Evolutionary conservation across 2,888 invertebrate genomes (phyloP), one percentile per base, ranked within the genome.

Genomic region (Philopedon plagiatum): DNA sequence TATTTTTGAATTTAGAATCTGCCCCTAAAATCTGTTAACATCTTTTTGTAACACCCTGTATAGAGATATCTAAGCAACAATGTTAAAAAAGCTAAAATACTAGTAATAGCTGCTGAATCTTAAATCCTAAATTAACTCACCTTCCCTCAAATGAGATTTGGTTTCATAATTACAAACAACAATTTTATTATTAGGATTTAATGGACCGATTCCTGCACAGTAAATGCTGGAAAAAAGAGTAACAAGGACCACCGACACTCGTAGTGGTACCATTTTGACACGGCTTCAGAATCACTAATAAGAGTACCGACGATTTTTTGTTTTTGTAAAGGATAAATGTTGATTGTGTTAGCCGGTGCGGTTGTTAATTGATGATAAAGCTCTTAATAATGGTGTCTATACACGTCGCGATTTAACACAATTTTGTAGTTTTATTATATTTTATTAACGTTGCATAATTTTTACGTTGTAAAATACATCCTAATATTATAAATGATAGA

Each of bases 141-240:
- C 92, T 87, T 90, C 88, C 81, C 93, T 88, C 79, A 89, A 87
- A 84, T 89, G 91, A 77, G 92, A 90, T 82, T 89, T 90, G 83
- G 91, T 90, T 84, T 93, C 91, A 85, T 92, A 93, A 83, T 90
- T 93, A 83, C 93, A 93, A 80, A 92, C 86, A 64, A 92, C 90
- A 85, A 91, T 91, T 80, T 85, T 85, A 23, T 63, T 54, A 26
- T 46, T 29, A 11, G 66, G 71, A 21, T 13, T 44, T 46, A 7
- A 2, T 49, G 29, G 46, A 13, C 5, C 46, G 34, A 9, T 18
- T 62, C 15, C 34, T 18, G 41, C 44, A 46, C 34, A 15, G 4
- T 29, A 29, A 32, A 54, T 15, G 29, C 51, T 18, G n/a, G 41
- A 15, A 34, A 56, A 37, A 13, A 65, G 11, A 23, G 65, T 65